Evolutionary conservation across 2,888 invertebrate genomes (phyloP), one percentile per base, ranked within the genome.

Genomic region (Platynereis dumerilii): DNA sequence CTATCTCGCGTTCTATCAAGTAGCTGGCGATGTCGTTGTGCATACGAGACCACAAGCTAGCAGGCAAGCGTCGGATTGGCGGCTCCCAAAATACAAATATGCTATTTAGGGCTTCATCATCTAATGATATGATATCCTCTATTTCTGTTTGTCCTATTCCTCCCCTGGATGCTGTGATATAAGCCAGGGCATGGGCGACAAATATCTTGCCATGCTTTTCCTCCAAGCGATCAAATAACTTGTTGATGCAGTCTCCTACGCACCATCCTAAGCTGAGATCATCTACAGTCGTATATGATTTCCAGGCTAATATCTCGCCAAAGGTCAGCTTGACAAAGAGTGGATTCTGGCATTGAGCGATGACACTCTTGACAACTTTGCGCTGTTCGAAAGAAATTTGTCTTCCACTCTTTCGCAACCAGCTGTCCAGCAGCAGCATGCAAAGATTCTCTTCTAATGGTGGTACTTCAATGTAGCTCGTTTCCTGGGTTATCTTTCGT

Each of bases 391-490:
- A 69, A 17, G 48, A 39, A 10, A 69, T 27, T 10, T 34, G 42
- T 22, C 60, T 54, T 17, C 52, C 42, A 17, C 20, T 42, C 3
- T 66, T 52, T 17, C 34, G 17, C 29, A 69, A 22, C 48, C 48
- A 56, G 26, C 15, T n/a, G 26, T 52, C 52, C 15, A 64, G 5
- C 10, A 70, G 58, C 20, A 60, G 44, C 15, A 12, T n/a, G 44
- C 70, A 70, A 10, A 29, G 27, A n/a, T 62, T 44, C 1, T 96
- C 85, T 2, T 73, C 67, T 28, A 72, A 57, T 12, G 93, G 92
- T 2, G 90, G 91, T 0, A 96, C 95, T 86, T 95, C 92, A 17
- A 96, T 88, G 76, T 96, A 96, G 79, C 92, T 92, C 60, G 96
- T 91, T 91, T 96, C 93, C 66, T 92, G 88, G 15, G 92, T 87